These are phyloP conservation scores for Steatocranus sp. DNA, from an alignment of 2,797 vertebrate species.

Conservation along the genomic window DNA sequence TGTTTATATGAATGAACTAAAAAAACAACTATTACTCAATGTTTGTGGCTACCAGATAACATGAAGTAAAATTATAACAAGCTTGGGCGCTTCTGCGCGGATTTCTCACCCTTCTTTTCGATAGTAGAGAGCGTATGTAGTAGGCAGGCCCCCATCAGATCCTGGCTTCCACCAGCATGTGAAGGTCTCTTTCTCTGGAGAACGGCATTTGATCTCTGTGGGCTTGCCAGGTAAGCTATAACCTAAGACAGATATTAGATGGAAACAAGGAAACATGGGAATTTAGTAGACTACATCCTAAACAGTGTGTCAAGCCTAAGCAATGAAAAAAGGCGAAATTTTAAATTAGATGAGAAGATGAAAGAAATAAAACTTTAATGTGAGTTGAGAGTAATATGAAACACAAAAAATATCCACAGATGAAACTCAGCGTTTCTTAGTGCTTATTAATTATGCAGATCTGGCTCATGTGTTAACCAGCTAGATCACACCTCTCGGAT, in stretches of 20 bases:
- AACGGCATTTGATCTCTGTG: constrained; percentile 79
- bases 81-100: not conserved
- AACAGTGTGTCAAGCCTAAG: not conserved
- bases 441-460: not conserved
- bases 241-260: constrained; percentile 44
- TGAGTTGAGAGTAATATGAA: not conserved
- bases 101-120: constrained; percentile 82
- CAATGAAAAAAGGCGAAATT: not conserved
- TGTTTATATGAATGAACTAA: not conserved
- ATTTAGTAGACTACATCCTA: not conserved
- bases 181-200: constrained; percentile 92
- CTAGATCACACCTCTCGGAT: not conserved
- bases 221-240: constrained; percentile 80
- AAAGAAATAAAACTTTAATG: not conserved
- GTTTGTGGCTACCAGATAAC: not conserved
- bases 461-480: not conserved
- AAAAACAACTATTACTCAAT: not conserved
- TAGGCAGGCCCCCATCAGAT: constrained; percentile 80
- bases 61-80: not conserved
- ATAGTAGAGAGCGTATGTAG: constrained; percentile 85
- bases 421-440: not conserved
- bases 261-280: not conserved
- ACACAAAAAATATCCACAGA: not conserved
- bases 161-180: constrained; percentile 93
- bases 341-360: not conserved